A percentile compares a stretch with the other conserved stretches of the same genome.
Evolutionary conservation across 2,797 vertebrate species (phyloP).

Genomic region (Phalanger gymnotis): DNA sequence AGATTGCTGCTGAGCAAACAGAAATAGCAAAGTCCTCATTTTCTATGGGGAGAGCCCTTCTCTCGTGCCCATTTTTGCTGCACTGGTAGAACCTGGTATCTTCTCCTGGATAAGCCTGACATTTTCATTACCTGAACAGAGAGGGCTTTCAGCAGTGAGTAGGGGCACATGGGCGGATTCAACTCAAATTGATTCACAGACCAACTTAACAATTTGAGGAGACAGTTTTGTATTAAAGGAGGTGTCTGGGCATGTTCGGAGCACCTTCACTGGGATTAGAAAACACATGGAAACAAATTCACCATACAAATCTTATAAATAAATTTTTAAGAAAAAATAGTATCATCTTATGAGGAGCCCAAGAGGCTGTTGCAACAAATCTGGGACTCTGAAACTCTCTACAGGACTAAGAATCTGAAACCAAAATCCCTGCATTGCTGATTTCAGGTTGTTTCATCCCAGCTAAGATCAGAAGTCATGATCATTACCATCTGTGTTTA

Average conservation of each 20-base stretch:
- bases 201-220: constrained; percentile 11
- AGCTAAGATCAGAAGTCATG: background rate
- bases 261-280: background rate
- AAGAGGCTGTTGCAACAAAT: background rate
- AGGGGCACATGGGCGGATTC: background rate
- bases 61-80: constrained; percentile 1
- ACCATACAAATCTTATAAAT: background rate
- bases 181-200: background rate
- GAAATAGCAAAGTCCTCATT: constrained; percentile 37
- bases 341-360: background rate
- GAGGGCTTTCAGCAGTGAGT: background rate
- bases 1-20: constrained; percentile 73
- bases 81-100: constrained; percentile 22
- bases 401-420: background rate
- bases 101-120: background rate
- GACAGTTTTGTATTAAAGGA: constrained; percentile 24
- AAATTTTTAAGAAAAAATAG: background rate
- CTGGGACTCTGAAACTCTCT: background rate
- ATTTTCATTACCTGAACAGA: constrained; percentile 34
- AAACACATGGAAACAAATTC: background rate
- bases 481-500: background rate
- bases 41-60: background rate
- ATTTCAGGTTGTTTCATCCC: background rate
- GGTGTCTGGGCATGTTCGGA: background rate
- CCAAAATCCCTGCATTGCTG: background rate